phyloP scores from a whole-genome alignment of 2,797 vertebrate genomes.

The Rousettus madagascariensis region DNA sequence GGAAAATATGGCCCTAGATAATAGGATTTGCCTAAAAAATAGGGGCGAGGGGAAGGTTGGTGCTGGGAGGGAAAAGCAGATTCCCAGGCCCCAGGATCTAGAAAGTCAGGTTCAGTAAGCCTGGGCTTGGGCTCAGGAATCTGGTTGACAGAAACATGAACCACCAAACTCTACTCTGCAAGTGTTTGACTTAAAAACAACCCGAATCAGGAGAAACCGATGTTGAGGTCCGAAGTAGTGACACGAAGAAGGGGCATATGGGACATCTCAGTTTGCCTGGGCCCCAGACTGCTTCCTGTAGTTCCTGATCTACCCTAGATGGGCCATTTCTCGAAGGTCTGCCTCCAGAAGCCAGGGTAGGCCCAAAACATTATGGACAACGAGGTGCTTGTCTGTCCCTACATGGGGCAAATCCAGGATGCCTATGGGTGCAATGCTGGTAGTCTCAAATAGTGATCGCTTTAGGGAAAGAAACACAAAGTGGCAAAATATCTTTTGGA shows the following conservation, averaged over 20 bases:
- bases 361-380: neutral
- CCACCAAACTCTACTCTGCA: neutral
- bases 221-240: neutral
- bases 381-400: neutral
- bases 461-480: neutral
- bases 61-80: neutral
- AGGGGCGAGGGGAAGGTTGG: rapidly evolving
- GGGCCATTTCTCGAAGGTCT: neutral
- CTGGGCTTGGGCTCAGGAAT: neutral
- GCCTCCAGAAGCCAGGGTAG: neutral
- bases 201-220: neutral
- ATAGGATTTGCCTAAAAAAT: neutral
- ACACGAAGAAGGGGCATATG: neutral
- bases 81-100: neutral
- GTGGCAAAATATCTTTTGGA: neutral
- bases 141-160: neutral
- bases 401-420: neutral
- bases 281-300: neutral
- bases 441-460: neutral
- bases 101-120: neutral
- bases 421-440: no score
- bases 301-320: neutral
- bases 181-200: neutral
- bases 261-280: neutral
- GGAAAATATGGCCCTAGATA: neutral